Evolutionary conservation across 2,113 vertebrate species (phyloP).

Genomic region (Psittacula cyanocephala): DNA sequence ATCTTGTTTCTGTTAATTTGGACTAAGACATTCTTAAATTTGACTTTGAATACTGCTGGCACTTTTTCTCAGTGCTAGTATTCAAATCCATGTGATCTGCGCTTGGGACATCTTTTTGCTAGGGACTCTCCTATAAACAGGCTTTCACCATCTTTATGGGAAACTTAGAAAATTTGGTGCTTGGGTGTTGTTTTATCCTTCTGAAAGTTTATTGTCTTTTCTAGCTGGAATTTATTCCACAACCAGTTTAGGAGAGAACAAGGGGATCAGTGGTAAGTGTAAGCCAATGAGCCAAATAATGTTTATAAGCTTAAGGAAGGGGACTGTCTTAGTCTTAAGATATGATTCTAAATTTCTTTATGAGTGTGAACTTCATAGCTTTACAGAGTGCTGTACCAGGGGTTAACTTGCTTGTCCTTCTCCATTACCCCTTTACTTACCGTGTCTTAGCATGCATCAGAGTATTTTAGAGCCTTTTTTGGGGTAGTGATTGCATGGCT

Average conservation of each 20-base stretch:
- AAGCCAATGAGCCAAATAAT: background rate
- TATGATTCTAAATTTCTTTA: background rate
- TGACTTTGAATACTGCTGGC: background rate
- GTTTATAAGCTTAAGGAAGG: background rate
- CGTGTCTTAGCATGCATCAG: background rate
- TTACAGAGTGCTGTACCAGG: background rate
- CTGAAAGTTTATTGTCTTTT: background rate
- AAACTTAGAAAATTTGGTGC: background rate
- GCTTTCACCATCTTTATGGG: background rate
- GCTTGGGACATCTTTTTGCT: background rate
- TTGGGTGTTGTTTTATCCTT: background rate
- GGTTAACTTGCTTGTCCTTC: background rate
- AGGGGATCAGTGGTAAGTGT: background rate
- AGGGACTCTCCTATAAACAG: background rate
- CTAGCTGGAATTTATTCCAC: background rate
- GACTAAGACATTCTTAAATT: background rate
- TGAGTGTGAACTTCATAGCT: background rate
- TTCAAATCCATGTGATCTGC: background rate
- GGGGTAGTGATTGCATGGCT: background rate
- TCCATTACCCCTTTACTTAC: background rate
- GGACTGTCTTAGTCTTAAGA: background rate
- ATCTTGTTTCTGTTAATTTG: background rate
- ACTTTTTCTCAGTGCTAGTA: fast-evolving
- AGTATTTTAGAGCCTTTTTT: background rate
- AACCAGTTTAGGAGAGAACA: background rate